phyloP scores from a whole-genome alignment of 1,140 invertebrate species.

The Plectrocnemia conspersa region DNA sequence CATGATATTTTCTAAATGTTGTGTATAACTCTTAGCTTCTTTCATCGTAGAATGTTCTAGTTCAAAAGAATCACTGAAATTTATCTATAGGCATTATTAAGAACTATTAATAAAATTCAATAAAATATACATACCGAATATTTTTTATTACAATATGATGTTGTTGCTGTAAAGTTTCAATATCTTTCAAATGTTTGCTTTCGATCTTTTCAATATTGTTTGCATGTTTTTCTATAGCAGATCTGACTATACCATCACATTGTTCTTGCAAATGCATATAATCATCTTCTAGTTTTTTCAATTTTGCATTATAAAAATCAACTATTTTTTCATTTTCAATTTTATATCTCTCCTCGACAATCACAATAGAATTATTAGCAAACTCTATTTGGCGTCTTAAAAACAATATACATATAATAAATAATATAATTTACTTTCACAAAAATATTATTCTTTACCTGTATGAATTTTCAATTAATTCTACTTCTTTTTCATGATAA shows the following conservation, averaged over 20 bases:
- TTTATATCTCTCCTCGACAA: conserved; percentile 47
- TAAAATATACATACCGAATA: conserved; percentile 40
- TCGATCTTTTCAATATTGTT: conserved; percentile 43
- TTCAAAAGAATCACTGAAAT: conserved; percentile 21
- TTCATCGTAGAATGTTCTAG: conserved; percentile 23
- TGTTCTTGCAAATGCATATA: conserved; percentile 42
- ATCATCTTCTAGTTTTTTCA: conserved; percentile 46
- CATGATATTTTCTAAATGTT: conserved; percentile 21
- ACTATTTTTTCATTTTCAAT: conserved; percentile 47
- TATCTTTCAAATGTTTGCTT: conserved; percentile 45
- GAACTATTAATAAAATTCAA: background rate
- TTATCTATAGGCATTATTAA: conserved; percentile 5
- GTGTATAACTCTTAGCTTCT: conserved; percentile 23
- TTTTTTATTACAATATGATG: conserved; percentile 47
- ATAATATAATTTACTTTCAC: conserved; percentile 10
- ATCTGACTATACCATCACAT: conserved; percentile 41
- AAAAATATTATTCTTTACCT: conserved; percentile 37
- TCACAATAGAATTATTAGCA: conserved; percentile 43
- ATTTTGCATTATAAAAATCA: conserved; percentile 46
- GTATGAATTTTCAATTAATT: conserved; percentile 50
- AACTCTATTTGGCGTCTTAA: conserved; percentile 46
- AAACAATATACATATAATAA: conserved; percentile 13
- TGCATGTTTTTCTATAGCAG: conserved; percentile 41
- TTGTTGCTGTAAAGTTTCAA: conserved; percentile 46
- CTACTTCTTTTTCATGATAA: conserved; percentile 50